phyloP scores from a whole-genome alignment of 2,113 vertebrate species.

The Podocnemis expansa region DNA sequence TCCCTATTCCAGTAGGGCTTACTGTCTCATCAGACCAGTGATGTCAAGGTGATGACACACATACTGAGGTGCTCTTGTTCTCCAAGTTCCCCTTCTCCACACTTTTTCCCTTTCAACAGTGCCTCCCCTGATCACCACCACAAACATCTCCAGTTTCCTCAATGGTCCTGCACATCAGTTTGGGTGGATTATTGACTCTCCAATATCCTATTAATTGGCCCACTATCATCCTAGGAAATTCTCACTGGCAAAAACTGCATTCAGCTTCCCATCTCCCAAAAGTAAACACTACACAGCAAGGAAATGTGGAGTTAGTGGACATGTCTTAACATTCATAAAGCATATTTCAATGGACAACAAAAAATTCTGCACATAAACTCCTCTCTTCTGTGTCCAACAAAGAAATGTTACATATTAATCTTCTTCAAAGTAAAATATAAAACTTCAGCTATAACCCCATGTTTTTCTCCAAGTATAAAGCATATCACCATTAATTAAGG shows the following conservation, averaged over 20 bases:
- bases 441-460: too few relatives aligned
- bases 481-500: too few relatives aligned
- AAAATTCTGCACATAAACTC: background rate
- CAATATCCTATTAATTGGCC: background rate
- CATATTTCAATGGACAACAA: background rate
- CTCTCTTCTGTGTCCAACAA: background rate
- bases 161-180: background rate
- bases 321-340: background rate
- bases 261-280: background rate
- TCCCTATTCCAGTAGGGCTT: background rate
- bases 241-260: background rate
- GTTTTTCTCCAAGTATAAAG: too few relatives aligned
- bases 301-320: background rate
- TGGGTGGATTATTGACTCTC: fast-evolving
- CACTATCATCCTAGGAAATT: background rate
- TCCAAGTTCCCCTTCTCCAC: background rate
- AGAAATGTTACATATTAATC: too few relatives aligned
- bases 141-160: too few relatives aligned
- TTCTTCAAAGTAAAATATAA: too few relatives aligned
- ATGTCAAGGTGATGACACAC: background rate
- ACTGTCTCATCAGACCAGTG: background rate
- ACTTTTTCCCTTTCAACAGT: background rate
- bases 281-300: background rate
- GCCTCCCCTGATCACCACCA: too few relatives aligned
- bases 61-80: background rate